phyloP scores from a whole-genome alignment of 2,797 vertebrate genomes.

The Podarcis siculus region DNA sequence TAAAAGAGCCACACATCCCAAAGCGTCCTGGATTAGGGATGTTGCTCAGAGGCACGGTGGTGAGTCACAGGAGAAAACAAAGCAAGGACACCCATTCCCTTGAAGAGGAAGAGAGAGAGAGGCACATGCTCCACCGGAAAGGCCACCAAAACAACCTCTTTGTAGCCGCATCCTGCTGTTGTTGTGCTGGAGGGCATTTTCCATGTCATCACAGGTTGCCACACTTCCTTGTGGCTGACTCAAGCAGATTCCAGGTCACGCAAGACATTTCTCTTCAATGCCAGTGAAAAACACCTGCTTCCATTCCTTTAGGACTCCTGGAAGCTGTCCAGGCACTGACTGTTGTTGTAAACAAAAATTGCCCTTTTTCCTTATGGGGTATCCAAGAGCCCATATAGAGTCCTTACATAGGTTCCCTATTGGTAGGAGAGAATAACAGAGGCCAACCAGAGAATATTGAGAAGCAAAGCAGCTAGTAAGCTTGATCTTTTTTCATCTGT shows the following conservation, averaged over 20 bases:
- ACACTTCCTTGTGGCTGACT: constrained; percentile 1
- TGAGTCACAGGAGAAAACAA: neutral
- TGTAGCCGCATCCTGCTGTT: neutral
- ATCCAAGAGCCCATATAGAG: too few species aligned
- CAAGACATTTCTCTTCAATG: too few species aligned
- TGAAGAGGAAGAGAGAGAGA: neutral
- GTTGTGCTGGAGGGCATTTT: neutral
- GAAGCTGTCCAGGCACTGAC: neutral
- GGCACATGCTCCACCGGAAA: constrained; percentile 14
- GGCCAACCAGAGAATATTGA: too few species aligned
- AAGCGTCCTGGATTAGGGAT: neutral
- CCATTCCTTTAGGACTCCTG: neutral
- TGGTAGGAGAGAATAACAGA: too few species aligned
- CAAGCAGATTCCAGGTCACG: constrained; percentile 9
- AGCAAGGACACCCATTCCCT: neutral
- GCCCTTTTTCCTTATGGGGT: too few species aligned
- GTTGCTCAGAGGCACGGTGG: neutral
- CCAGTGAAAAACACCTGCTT: neutral
- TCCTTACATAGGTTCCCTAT: too few species aligned
- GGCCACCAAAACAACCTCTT: neutral
- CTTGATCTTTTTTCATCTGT: too few species aligned
- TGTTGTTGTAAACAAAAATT: too few species aligned
- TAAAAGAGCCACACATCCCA: neutral
- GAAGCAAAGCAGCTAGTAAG: too few species aligned
- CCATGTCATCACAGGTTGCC: neutral